Evolutionary conservation across 2,113 vertebrate species (phyloP), one percentile per base, ranked within the genome.

Genomic region (Blennius ocellaris): DNA sequence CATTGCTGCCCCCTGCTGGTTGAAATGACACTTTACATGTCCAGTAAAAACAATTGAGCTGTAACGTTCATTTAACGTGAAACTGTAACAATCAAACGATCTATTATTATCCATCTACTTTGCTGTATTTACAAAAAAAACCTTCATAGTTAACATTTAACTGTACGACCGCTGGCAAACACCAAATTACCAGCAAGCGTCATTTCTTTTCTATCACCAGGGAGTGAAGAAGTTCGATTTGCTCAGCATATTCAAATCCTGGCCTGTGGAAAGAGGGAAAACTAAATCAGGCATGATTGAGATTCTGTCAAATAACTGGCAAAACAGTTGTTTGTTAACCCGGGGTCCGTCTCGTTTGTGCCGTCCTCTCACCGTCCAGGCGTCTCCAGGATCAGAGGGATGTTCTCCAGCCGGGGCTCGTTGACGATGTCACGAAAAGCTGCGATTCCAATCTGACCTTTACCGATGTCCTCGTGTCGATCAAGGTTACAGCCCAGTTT

Each of bases 361-460:
- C 21, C 21, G 21, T 43, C 10, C 7, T 58, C 87, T 89, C 81
- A 95, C 94, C 91, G 83, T 76, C 89, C 91, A 16, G 94, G 94
- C 6, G 94, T 95, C 85, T 95, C 94, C 60, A 95, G 81, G 53
- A 95, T 93, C 71, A 95, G 66, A 43, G 94, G 94, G 50, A 95
- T 76, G 61, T 91, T 89, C 83, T 94, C 89, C 51, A 95, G 78
- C 1, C 91, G 80, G 14, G 93, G 93, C 76, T 94, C 94, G 8
- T 95, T 95, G 57, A 94, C 91, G 37, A 94, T 89, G 55, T 93
- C 91, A 51, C 71, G 81, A 78, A 95, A 95, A 12, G 94, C 93
- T 10, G 91, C 47, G 21, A 95, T 69, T 11, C 94, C 94, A 6
- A 95, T 95, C 76, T 93, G 76, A n/a, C 94, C 94, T 71, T 79